Percentiles rank a stretch among this genome's conserved stretches.
Evolutionary conservation across 2,888 invertebrate genomes (phyloP).

Genomic region (Parascotia fuliginaria): DNA sequence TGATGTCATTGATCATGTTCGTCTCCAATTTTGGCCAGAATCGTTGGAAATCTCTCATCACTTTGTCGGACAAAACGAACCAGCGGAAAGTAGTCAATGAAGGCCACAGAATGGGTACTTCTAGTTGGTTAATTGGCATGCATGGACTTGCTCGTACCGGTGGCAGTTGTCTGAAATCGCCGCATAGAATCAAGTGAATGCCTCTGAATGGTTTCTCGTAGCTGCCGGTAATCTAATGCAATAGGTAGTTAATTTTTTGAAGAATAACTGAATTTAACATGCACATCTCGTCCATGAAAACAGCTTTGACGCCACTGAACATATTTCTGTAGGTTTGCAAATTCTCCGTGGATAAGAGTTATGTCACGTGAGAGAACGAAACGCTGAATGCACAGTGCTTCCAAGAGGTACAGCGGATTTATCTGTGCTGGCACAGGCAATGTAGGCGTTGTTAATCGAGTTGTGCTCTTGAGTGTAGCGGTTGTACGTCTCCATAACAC

Average conservation of each 20-base stretch:
- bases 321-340: constrained; percentile 32
- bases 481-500: constrained; percentile 57
- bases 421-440: constrained; percentile 54
- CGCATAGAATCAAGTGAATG: constrained; percentile 22
- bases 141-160: constrained; percentile 44
- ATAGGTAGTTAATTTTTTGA: constrained; percentile 33
- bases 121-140: constrained; percentile 30
- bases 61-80: constrained; percentile 55
- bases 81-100: constrained; percentile 43
- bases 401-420: constrained; percentile 54
- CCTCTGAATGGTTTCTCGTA: constrained; percentile 25
- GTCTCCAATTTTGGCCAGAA: constrained; percentile 53
- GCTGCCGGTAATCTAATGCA: constrained; percentile 16
- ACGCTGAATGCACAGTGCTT: constrained; percentile 43
- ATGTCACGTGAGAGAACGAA: background rate
- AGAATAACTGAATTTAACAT: constrained; percentile 37
- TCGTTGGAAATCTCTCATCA: constrained; percentile 48
- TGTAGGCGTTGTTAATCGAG: constrained; percentile 51
- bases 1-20: constrained; percentile 42
- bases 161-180: constrained; percentile 49
- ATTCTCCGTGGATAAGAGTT: background rate
- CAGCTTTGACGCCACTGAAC: constrained; percentile 32
- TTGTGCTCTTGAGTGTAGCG: constrained; percentile 46
- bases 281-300: constrained; percentile 42
- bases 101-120: constrained; percentile 48